Evolutionary conservation across 2,888 invertebrate species (phyloP).

Genomic region (Margaritifera margaritifera): DNA sequence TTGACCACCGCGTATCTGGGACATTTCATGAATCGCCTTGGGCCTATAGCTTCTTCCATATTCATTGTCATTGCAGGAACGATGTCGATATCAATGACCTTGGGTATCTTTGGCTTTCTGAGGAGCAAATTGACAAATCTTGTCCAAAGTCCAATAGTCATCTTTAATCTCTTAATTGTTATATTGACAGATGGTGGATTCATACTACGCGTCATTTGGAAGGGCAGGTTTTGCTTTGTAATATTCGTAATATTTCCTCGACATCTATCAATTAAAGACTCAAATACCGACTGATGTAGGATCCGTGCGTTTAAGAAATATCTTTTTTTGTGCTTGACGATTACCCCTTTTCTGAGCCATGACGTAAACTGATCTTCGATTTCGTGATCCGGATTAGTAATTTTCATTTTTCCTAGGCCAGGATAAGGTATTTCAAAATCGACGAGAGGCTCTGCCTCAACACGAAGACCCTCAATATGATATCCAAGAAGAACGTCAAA

Average conservation of each 20-base stretch:
- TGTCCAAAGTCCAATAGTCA: too few relatives aligned
- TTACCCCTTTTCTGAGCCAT: constrained; percentile 10
- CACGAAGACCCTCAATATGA: constrained; percentile 15
- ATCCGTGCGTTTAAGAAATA: constrained; percentile 16
- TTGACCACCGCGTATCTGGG: constrained; percentile 41
- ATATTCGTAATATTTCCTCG: not conserved
- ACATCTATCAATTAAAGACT: constrained; percentile 20
- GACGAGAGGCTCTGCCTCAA: not conserved
- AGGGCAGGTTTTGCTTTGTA: not conserved
- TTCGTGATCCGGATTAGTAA: not conserved
- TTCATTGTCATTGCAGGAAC: constrained; percentile 38
- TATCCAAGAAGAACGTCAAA: constrained; percentile 34
- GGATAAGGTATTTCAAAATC: too few relatives aligned
- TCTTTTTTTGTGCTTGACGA: not conserved
- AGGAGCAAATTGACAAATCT: too few relatives aligned
- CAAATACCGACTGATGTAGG: constrained; percentile 17
- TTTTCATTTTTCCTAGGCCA: too few relatives aligned
- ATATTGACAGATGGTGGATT: constrained; percentile 35
- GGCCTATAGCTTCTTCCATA: constrained; percentile 20
- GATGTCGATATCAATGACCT: constrained; percentile 38
- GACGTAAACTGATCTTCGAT: constrained; percentile 12
- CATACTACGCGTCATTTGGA: constrained; percentile 18
- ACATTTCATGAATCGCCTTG: constrained; percentile 19
- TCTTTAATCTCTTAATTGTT: constrained; percentile 1
- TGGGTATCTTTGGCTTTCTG: too few relatives aligned